Evolutionary conservation across 2,113 vertebrate species (phyloP), one percentile per base, ranked within the genome.

Genomic region (Clinocottus analis): DNA sequence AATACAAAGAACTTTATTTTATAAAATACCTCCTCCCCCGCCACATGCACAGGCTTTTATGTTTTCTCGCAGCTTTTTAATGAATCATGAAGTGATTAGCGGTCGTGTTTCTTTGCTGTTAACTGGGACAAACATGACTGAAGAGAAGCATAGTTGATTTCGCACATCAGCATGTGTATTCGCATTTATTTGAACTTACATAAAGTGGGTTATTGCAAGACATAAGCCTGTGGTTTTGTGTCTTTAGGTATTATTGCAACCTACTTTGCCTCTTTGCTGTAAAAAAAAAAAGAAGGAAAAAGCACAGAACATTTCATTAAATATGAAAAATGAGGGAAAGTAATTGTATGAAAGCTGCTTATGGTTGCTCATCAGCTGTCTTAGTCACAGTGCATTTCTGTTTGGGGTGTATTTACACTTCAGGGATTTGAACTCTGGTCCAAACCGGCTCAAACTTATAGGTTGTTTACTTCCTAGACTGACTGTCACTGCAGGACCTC

Each of bases 391-490:
- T 4, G 7, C 51, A 19, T 1, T 17, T 0, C 35, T 23, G 14
- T 47, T 25, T 16, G 8, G 12, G 8, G 5, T 51, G 14, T 21
- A n/a, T 66, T 63, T 41, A 31, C 39, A 69, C 59, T 47, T 65
- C 3, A 37, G 27, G 51, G 59, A 45, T 73, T 53, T 63, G 13
- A 37, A 71, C 19, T 25, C 51, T 21, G 25, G 17, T 45, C 39
- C 64, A 60, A 63, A 67, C 13, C 33, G 75, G 67, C 58, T 60
- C 25, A 39, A 61, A 79, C 37, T 63, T 51, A 41, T 1, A 21
- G 55, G 62, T 55, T 51, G 49, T 77, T 83, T 59, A 64, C 72
- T 14, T 67, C 60, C 14, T 43, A 19, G 56, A 73, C 55, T 21
- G 21, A 21, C 58, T 23, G 64, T 62, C 27, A 47, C 62, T 19